Evolutionary conservation across 2,797 vertebrate genomes (phyloP).

Genomic region (Moxostoma hubbsi): DNA sequence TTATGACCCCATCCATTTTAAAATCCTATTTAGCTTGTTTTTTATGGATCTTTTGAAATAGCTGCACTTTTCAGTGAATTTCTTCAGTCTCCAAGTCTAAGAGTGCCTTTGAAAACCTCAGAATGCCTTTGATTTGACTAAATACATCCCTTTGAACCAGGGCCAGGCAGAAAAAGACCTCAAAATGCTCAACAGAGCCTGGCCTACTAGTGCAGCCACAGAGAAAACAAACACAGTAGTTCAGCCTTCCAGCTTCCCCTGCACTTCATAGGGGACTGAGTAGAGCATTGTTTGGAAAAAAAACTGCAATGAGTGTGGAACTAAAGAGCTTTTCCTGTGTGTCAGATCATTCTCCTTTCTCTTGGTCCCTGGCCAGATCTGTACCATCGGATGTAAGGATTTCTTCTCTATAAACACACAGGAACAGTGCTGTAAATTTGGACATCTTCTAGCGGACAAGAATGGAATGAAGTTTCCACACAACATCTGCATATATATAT

Average conservation of each 20-base stretch:
- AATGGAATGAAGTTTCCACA: too few species aligned
- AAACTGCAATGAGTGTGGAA: constrained; percentile 51
- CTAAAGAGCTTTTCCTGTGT: constrained; percentile 59
- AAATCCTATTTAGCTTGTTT: background rate
- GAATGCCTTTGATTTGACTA: constrained; percentile 71
- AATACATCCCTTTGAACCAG: constrained; percentile 60
- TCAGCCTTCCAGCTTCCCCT: constrained; percentile 22
- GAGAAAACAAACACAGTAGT: constrained; percentile 45
- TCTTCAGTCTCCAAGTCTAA: constrained; percentile 59
- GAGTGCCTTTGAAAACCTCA: too few species aligned
- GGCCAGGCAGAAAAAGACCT: constrained; percentile 58
- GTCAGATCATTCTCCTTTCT: constrained; percentile 58
- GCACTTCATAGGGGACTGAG: constrained; percentile 23
- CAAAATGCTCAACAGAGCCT: constrained; percentile 39
- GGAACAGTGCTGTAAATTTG: constrained; percentile 62
- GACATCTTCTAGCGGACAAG: constrained; percentile 59
- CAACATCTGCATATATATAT: too few species aligned
- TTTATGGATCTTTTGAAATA: constrained; percentile 4
- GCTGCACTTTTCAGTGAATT: constrained; percentile 46
- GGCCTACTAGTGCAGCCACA: constrained; percentile 18
- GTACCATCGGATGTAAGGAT: constrained; percentile 37
- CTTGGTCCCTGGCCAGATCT: constrained; percentile 51
- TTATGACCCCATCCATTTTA: background rate
- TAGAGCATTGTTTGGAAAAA: constrained; percentile 28
- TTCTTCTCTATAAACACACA: constrained; percentile 35